Conservation (phyloP, 30 jellyfish, hydroid and myxozoan genomes). For the Turritopsis rubra region DNA sequence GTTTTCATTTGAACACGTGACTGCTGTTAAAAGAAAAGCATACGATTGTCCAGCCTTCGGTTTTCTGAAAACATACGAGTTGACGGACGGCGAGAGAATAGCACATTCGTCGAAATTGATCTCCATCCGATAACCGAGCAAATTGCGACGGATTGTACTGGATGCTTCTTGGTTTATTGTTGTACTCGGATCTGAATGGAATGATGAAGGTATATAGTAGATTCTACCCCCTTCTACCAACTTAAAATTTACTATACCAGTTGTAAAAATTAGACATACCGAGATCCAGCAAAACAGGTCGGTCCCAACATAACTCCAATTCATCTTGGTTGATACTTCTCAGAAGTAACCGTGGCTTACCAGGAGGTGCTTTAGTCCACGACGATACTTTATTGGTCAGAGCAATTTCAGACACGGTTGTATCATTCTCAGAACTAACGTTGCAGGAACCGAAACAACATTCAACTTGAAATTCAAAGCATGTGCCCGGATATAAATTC, state of each 20-base stretch:
- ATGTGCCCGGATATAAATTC: slow-evolving; percentile 32
- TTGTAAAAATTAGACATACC: slow-evolving; percentile 8
- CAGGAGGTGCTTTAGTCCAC: slow-evolving; percentile 66
- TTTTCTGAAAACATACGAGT: slow-evolving; percentile 21
- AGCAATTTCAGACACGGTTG: slow-evolving; percentile 16
- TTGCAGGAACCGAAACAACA: slow-evolving; percentile 37
- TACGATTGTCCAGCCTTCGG: slow-evolving; percentile 36
- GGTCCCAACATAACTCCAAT: slow-evolving; percentile 40
- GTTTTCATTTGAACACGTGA: slow-evolving; percentile 44
- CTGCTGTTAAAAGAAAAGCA: slow-evolving; percentile 36
- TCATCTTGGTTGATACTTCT: slow-evolving; percentile 37
- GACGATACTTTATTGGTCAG: slow-evolving; percentile 15
- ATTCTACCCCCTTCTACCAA: not conserved
- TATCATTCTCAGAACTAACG: slow-evolving; percentile 12
- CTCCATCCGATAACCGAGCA: slow-evolving; percentile 48
- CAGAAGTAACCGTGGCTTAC: slow-evolving; percentile 33
- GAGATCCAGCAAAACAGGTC: slow-evolving; percentile 49
- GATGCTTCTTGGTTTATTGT: slow-evolving; percentile 20
- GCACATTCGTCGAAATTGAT: slow-evolving; percentile 28
- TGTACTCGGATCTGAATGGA: slow-evolving; percentile 4
- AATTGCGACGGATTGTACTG: slow-evolving; percentile 32
- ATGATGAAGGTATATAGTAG: not conserved
- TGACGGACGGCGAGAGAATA: slow-evolving; percentile 52
- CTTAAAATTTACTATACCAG: not conserved
- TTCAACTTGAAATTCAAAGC: slow-evolving; percentile 23